Evolutionary conservation across 2,113 vertebrate genomes (phyloP).

Genomic region (Lipophrys pholis): DNA sequence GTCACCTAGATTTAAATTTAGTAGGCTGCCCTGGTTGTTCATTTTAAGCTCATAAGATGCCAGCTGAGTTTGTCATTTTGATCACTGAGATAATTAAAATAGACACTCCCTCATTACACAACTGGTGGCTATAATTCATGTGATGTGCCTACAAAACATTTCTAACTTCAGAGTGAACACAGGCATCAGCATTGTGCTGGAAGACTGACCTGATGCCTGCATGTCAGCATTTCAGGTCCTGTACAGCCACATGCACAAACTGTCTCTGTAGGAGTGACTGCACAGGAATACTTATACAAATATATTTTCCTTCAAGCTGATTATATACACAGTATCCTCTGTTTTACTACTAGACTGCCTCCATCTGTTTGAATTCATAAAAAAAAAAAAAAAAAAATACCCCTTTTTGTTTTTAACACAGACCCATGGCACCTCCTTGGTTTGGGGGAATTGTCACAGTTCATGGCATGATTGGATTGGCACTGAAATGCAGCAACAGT

Average conservation of each 20-base stretch:
- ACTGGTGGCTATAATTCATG: not conserved
- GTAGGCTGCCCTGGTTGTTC: not conserved
- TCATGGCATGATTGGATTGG: slow-evolving; percentile 61
- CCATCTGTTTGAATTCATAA: slow-evolving; percentile 12
- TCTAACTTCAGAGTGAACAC: not conserved
- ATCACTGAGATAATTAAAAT: slow-evolving; percentile 14
- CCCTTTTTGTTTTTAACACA: slow-evolving; percentile 3
- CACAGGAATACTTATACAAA: not conserved
- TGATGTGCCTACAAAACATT: slow-evolving; percentile 3
- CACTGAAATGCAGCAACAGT: slow-evolving; percentile 65
- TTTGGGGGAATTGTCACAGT: slow-evolving; percentile 55
- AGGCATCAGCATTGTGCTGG: not conserved
- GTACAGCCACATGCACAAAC: not conserved
- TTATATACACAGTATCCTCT: not conserved
- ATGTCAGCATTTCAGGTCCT: not conserved
- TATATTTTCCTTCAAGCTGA: not conserved
- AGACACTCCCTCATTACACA: not conserved
- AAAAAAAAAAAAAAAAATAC: slow-evolving; percentile 5
- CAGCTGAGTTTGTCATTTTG: slow-evolving; percentile 2
- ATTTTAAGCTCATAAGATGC: slow-evolving; percentile 13
- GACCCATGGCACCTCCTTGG: slow-evolving; percentile 39
- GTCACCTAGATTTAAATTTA: too few relatives aligned
- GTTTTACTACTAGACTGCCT: not conserved
- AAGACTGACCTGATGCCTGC: not conserved
- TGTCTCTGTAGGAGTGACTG: not conserved